Evolutionary conservation across 2,113 vertebrate species (phyloP).

Genomic region (Callipepla squamata): DNA sequence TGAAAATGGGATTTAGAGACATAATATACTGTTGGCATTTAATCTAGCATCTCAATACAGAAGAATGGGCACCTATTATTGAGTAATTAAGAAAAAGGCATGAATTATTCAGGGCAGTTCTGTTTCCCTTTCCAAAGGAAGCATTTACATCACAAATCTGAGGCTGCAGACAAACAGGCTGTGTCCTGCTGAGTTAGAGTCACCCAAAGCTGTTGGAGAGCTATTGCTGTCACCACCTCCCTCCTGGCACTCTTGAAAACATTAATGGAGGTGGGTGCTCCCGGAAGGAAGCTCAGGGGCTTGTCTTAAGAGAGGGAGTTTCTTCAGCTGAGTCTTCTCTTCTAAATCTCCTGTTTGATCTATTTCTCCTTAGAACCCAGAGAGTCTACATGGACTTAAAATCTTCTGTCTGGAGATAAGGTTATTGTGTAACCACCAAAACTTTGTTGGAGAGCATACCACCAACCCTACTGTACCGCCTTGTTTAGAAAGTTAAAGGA

Average conservation of each 20-base stretch:
- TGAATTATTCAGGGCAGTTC: constrained; percentile 45
- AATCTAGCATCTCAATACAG: neutral
- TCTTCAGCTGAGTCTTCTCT: neutral
- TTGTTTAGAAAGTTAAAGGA: neutral
- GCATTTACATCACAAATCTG: neutral
- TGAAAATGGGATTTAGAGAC: constrained; percentile 33
- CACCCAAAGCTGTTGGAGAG: neutral
- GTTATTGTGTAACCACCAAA: neutral
- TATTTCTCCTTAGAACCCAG: neutral
- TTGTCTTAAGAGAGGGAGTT: neutral
- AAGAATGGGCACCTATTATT: constrained; percentile 39
- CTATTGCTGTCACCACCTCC: neutral
- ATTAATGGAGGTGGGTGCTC: neutral
- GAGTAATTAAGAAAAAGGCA: constrained; percentile 54
- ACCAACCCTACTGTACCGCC: neutral
- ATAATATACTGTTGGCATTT: constrained; percentile 21
- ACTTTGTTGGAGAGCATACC: neutral
- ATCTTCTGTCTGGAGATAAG: neutral
- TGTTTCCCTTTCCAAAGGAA: constrained; percentile 33
- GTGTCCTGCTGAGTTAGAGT: constrained; percentile 22
- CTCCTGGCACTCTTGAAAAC: neutral
- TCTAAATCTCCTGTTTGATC: rapidly evolving
- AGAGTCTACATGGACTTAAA: neutral
- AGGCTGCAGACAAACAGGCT: constrained; percentile 23
- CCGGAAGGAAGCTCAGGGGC: neutral